Conservation (phyloP, 2,888 invertebrate genomes). For the Drosophila aldrichi region DNA sequence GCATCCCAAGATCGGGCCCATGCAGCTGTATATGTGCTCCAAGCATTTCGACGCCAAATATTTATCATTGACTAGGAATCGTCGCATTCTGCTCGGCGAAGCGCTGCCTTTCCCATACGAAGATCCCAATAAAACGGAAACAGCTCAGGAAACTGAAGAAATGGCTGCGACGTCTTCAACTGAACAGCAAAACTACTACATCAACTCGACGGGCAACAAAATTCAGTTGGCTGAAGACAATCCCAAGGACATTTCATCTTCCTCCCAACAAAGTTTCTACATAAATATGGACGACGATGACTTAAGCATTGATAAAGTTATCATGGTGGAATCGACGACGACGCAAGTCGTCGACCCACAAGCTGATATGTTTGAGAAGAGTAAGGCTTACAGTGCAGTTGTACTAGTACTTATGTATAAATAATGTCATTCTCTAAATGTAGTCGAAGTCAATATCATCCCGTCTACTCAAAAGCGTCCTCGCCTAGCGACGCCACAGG, state of each 20-base stretch:
- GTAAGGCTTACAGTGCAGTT: not conserved
- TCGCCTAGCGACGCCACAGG: not conserved
- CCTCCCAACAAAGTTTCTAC: constrained; percentile 39
- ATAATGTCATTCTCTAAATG: not conserved
- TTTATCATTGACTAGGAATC: constrained; percentile 63
- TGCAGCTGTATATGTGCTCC: constrained; percentile 72
- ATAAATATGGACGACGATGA: constrained; percentile 52
- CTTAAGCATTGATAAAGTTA: constrained; percentile 37
- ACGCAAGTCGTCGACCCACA: constrained; percentile 8
- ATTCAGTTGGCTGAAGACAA: not conserved
- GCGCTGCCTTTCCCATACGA: constrained; percentile 73
- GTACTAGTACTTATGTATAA: too few relatives aligned
- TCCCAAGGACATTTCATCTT: not conserved
- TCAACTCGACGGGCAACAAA: constrained; percentile 8
- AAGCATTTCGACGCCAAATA: constrained; percentile 81
- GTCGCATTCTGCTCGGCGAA: constrained; percentile 73
- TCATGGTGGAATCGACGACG: constrained; percentile 66
- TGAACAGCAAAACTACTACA: constrained; percentile 30
- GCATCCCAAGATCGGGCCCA: constrained; percentile 42
- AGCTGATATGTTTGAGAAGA: not conserved
- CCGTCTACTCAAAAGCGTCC: constrained; percentile 26
- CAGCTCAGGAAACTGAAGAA: not conserved
- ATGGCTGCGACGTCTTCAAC: constrained; percentile 17
- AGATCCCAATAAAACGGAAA: not conserved
- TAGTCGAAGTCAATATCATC: constrained; percentile 37